Evolutionary conservation across 2,113 vertebrate species (phyloP).

Genomic region (Tragelaphus buxtoni): DNA sequence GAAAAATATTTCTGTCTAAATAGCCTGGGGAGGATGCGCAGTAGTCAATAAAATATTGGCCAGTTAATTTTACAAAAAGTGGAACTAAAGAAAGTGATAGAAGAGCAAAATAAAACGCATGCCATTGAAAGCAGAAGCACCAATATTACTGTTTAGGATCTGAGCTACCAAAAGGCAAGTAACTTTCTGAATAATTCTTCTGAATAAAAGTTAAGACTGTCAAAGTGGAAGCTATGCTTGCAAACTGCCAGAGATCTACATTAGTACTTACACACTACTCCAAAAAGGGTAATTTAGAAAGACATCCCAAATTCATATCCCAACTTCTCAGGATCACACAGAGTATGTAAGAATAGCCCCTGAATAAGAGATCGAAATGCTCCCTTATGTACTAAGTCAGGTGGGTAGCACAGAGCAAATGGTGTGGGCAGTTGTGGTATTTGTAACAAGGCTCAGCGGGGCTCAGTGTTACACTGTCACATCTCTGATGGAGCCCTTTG

Average conservation of each 20-base stretch:
- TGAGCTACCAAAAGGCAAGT: not conserved
- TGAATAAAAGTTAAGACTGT: not conserved
- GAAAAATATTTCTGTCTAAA: not conserved
- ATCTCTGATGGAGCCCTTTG: not conserved
- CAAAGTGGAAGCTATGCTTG: not conserved
- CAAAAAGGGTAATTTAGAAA: not conserved
- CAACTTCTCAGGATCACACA: not conserved
- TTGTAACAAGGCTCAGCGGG: not conserved
- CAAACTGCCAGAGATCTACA: not conserved
- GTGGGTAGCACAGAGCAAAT: not conserved
- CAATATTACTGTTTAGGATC: not conserved
- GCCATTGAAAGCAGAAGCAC: not conserved
- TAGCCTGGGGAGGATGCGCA: not conserved
- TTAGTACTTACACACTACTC: not conserved
- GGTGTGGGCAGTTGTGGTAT: not conserved
- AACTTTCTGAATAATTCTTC: not conserved
- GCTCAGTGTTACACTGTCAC: not conserved
- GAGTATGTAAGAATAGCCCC: not conserved
- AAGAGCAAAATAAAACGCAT: not conserved
- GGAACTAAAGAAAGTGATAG: not conserved
- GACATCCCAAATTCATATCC: not conserved
- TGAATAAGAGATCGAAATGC: not conserved
- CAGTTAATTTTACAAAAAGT: conserved; percentile 1
- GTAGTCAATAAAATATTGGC: not conserved
- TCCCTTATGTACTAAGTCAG: not conserved